Evolutionary conservation across 2,888 invertebrate genomes (phyloP).

Genomic region (Nomada goodeniana): DNA sequence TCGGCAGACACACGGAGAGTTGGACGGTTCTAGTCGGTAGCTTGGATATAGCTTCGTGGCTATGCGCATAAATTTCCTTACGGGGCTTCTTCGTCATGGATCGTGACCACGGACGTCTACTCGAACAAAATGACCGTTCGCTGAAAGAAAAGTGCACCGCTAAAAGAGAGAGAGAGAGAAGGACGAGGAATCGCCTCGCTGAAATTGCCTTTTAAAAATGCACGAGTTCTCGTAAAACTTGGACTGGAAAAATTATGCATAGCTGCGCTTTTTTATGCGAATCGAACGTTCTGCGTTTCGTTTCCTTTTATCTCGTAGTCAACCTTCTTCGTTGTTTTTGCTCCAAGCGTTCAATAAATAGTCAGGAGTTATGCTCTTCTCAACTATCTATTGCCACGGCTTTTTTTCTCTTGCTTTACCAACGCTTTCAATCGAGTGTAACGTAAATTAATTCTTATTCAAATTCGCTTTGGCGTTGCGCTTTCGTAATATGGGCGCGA

Average conservation of each 20-base stretch:
- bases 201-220: constrained; percentile 53
- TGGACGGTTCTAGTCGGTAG: constrained; percentile 51
- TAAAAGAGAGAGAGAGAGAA: neutral
- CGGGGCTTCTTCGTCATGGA: constrained; percentile 67
- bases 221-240: constrained; percentile 50
- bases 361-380: neutral
- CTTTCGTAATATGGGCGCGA: no score
- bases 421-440: no score
- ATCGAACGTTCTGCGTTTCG: constrained; percentile 30
- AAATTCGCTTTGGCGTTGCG: no score
- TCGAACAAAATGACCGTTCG: constrained; percentile 62
- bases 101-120: constrained; percentile 63
- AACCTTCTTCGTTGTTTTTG: neutral
- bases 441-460: no score
- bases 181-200: constrained; percentile 16
- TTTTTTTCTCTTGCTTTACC: no score
- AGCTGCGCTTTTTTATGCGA: constrained; percentile 36
- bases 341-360: constrained; percentile 2
- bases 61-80: constrained; percentile 71
- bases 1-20: constrained; percentile 19
- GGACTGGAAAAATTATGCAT: constrained; percentile 51
- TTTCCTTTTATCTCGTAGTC: constrained; percentile 2
- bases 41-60: constrained; percentile 35
- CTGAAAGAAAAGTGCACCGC: constrained; percentile 45
- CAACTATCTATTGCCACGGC: neutral